Evolutionary conservation across 2,888 invertebrate genomes (phyloP), one percentile per base, ranked within the genome.

Genomic region (Cryptocephalus moraei): DNA sequence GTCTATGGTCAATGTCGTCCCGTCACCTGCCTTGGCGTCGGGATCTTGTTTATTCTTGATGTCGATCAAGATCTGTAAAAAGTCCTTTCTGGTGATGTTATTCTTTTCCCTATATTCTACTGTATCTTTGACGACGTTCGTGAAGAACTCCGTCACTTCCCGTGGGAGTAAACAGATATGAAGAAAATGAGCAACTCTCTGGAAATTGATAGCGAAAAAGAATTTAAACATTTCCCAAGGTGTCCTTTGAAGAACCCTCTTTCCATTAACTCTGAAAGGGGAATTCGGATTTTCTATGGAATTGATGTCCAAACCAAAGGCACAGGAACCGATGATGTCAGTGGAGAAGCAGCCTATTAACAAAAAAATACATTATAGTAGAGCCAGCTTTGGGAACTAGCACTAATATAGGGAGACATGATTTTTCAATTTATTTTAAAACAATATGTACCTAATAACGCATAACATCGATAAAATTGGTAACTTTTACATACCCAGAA

Each of bases 261-360:
- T 48, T 8, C 59, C 59, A 46, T 51, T 52, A 38, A 46, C 40
- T 34, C 54, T 48, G 61, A 79, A 78, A n/a, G 50, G 52, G 4
- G 75, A 73, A 49, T 75, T 64, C 0, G 73, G 65, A 58, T 75
- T 70, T 41, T 70, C 68, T 44, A 79, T 74, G 13, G 75, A 73
- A 54, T 79, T 75, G 50, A 74, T 74, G 49, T 78, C 75, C 6
- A 79, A 66, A 33, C 79, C 79, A 58, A 79, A 80, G 9, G 77
- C 78, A 45, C 77, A 74, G 47, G 74, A 74, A 0, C 54, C 56
- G 12, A 56, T 55, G 4, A 56, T 49, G 43, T 57, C 57, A 8
- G 55, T 57, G 2, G 54, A 47, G 41, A 46, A 55, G 12, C 48
- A 44, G 4, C 49, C 52, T 54, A 12, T 2, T 11, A 36, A 36